Evolutionary conservation across 1,140 invertebrate species (phyloP).

Genomic region (Idris sp.): DNA sequence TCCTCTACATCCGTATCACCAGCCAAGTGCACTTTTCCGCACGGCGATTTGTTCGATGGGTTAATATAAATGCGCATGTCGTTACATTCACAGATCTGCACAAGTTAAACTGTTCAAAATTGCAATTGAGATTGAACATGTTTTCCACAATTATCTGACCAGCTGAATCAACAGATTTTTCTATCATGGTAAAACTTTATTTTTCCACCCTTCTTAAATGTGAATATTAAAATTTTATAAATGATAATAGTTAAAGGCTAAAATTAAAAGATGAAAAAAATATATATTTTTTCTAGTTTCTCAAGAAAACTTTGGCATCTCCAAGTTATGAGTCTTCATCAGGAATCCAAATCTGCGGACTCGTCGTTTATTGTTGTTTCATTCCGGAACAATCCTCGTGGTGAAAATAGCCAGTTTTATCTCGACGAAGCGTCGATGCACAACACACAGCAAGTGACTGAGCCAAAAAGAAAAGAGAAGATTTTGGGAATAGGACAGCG

Average conservation of each 20-base stretch:
- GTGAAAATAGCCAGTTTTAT: constrained; percentile 36
- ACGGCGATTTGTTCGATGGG: constrained; percentile 49
- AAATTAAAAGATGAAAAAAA: no score
- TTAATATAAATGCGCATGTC: constrained; percentile 62
- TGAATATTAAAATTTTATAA: no score
- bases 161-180: no score
- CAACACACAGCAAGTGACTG: constrained; percentile 38
- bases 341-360: no score
- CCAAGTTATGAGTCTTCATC: constrained; percentile 1
- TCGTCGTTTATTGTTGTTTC: constrained; percentile 26
- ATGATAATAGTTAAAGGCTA: no score
- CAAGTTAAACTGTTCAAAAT: constrained; percentile 27
- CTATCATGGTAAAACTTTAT: no score
- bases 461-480: constrained; percentile 47
- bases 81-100: constrained; percentile 21
- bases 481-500: constrained; percentile 59
- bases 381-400: constrained; percentile 13
- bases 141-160: constrained; percentile 10
- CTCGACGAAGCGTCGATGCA: constrained; percentile 46
- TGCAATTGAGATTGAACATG: constrained; percentile 6
- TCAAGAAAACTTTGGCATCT: no score
- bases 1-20: constrained; percentile 48
- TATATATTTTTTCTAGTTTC: no score
- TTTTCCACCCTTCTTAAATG: no score
- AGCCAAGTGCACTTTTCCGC: constrained; percentile 48